Evolutionary conservation across 2,888 invertebrate species (phyloP).

Genomic region (Oscheius sp.): DNA sequence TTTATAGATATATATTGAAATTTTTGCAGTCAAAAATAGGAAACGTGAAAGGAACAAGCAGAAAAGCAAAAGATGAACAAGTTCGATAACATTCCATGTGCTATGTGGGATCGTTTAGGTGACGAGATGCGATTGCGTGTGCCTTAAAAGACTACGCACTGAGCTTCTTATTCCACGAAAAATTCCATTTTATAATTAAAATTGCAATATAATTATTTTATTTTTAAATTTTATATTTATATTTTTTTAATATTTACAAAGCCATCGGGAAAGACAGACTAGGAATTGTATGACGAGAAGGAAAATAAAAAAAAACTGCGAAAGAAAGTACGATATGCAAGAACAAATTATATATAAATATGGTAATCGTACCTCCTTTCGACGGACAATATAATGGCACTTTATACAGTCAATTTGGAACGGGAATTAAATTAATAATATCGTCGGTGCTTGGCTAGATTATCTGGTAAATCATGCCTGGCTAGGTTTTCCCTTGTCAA

Average conservation of each 20-base stretch:
- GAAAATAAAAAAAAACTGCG: not conserved
- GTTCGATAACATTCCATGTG: too few species aligned
- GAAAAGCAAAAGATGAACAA: too few species aligned
- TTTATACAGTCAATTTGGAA: not conserved
- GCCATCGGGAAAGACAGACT: slow-evolving; percentile 1
- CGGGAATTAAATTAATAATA: slow-evolving; percentile 1
- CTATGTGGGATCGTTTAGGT: too few species aligned
- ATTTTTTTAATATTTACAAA: too few species aligned
- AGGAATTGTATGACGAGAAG: not conserved
- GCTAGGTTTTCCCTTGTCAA: slow-evolving; percentile 38
- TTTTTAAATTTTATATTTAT: too few species aligned
- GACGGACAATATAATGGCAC: too few species aligned
- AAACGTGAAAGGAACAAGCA: not conserved
- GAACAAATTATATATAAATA: not conserved
- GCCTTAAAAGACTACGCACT: not conserved
- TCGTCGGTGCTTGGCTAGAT: slow-evolving; percentile 29
- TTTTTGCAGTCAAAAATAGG: not conserved
- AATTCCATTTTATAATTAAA: too few species aligned
- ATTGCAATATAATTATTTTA: too few species aligned
- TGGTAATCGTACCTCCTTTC: too few species aligned
- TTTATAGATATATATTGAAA: too few species aligned
- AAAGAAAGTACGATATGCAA: not conserved
- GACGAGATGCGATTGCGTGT: not conserved
- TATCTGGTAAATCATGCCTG: slow-evolving; percentile 43
- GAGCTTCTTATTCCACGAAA: too few species aligned